Evolutionary conservation across 64 coral and sea anemone species (phyloP).

Genomic region (Montipora cactus): DNA sequence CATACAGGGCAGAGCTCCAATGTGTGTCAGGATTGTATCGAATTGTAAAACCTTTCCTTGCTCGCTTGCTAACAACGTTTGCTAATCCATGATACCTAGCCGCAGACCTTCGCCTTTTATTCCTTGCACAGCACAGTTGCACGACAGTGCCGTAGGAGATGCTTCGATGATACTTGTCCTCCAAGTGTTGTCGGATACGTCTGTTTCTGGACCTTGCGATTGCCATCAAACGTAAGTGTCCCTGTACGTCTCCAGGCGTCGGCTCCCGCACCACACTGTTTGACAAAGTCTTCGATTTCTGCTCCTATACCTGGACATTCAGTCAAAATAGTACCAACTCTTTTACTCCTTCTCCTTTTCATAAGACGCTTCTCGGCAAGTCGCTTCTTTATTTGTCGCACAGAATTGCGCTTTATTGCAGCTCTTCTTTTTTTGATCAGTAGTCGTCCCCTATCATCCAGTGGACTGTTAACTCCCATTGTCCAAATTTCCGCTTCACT

Average conservation of each 20-base stretch:
- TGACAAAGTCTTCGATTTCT: slow-evolving; percentile 61
- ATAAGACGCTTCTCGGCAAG: slow-evolving; percentile 55
- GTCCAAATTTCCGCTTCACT: slow-evolving; percentile 58
- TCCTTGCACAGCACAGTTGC: too few species aligned
- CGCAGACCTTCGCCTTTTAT: too few species aligned
- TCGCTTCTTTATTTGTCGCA: slow-evolving; percentile 33
- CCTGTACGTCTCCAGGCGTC: slow-evolving; percentile 53
- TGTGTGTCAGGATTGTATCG: too few species aligned
- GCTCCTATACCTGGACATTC: slow-evolving; percentile 59
- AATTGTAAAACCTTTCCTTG: too few species aligned
- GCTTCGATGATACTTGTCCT: too few species aligned
- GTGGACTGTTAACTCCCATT: slow-evolving; percentile 15
- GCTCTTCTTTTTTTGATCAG: slow-evolving; percentile 61
- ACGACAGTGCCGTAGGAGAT: too few species aligned
- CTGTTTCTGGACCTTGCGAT: slow-evolving; percentile 51
- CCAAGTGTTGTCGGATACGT: slow-evolving; percentile 40
- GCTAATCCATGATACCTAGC: too few species aligned
- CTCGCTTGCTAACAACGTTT: too few species aligned
- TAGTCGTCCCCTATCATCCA: slow-evolving; percentile 41
- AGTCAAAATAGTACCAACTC: slow-evolving; percentile 6
- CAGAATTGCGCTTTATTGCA: slow-evolving; percentile 44
- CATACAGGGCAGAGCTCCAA: too few species aligned
- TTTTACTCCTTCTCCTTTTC: slow-evolving; percentile 35
- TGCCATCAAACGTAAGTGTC: background rate
- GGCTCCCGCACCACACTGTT: slow-evolving; percentile 43